phyloP scores from a whole-genome alignment of 2,797 vertebrate species.

The Sebastiscus albofasciatus region DNA sequence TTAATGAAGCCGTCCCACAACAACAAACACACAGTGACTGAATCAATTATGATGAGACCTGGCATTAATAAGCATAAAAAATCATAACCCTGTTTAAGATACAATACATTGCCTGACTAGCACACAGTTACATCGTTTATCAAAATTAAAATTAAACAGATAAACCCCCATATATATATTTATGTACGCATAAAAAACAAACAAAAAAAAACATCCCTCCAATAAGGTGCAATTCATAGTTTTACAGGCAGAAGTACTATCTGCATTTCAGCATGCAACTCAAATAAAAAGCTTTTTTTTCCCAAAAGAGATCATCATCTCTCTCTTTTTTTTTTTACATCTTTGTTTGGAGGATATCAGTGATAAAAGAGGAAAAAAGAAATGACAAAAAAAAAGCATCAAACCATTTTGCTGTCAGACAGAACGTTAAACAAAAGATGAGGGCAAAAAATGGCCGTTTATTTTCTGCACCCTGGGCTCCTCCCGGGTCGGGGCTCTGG shows the following conservation, averaged over 20 bases:
- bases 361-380: background rate
- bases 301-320: background rate
- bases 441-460: background rate
- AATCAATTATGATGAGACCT: slow-evolving; percentile 1
- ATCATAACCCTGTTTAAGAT: slow-evolving; percentile 44
- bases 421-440: slow-evolving; percentile 13
- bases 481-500: slow-evolving; percentile 16
- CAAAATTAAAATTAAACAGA: slow-evolving; percentile 19
- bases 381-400: background rate
- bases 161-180: slow-evolving; percentile 4
- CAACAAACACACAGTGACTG: slow-evolving; percentile 21
- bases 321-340: slow-evolving; percentile 1
- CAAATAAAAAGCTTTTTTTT: slow-evolving; percentile 36
- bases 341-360: slow-evolving; percentile 23
- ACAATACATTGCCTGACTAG: slow-evolving; percentile 19
- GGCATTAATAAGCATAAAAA: slow-evolving; percentile 18
- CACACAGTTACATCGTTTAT: slow-evolving; percentile 5
- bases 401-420: slow-evolving; percentile 8
- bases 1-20: slow-evolving; percentile 8
- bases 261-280: slow-evolving; percentile 57
- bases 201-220: slow-evolving; percentile 21
- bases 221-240: slow-evolving; percentile 69
- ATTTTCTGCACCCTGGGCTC: background rate
- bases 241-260: slow-evolving; percentile 45
- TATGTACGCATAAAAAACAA: background rate